Conservation (phyloP, 64 coral and sea anemone species). For the Pachyseris speciosa region DNA sequence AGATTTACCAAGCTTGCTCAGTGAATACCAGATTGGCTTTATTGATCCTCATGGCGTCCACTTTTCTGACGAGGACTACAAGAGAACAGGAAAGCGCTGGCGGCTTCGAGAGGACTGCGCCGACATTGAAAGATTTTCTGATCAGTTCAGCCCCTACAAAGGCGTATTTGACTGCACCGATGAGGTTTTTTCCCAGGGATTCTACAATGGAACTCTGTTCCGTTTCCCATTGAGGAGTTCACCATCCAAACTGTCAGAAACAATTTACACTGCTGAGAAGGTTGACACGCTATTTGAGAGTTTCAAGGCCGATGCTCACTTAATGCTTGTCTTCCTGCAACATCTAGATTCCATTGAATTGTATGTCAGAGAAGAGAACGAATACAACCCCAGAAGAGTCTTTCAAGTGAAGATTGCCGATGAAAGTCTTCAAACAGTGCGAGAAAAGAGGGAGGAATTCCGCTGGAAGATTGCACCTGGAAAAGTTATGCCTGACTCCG, state of each 20-base stretch:
- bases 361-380: slow-evolving; percentile 39
- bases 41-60: slow-evolving; percentile 81
- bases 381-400: slow-evolving; percentile 7
- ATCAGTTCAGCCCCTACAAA: slow-evolving; percentile 91
- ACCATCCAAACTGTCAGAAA: slow-evolving; percentile 78
- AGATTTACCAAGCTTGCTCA: slow-evolving; percentile 92
- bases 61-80: slow-evolving; percentile 33
- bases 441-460: slow-evolving; percentile 64
- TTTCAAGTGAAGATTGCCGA: slow-evolving; percentile 70
- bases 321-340: slow-evolving; percentile 80
- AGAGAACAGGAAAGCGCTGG: slow-evolving; percentile 58
- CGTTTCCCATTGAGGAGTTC: slow-evolving; percentile 84
- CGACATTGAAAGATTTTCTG: slow-evolving; percentile 20
- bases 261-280: slow-evolving; percentile 78
- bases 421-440: not conserved
- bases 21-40: slow-evolving; percentile 50
- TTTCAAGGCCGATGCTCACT: slow-evolving; percentile 77
- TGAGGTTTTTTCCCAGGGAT: slow-evolving; percentile 57
- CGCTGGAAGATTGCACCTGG: not conserved
- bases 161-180: slow-evolving; percentile 71
- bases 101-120: not conserved
- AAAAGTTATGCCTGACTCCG: not conserved
- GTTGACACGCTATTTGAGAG: slow-evolving; percentile 69
- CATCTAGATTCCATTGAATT: slow-evolving; percentile 82
- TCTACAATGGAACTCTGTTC: slow-evolving; percentile 85